phyloP scores from a whole-genome alignment of 1,140 invertebrate species.

The Atta cephalotes region DNA sequence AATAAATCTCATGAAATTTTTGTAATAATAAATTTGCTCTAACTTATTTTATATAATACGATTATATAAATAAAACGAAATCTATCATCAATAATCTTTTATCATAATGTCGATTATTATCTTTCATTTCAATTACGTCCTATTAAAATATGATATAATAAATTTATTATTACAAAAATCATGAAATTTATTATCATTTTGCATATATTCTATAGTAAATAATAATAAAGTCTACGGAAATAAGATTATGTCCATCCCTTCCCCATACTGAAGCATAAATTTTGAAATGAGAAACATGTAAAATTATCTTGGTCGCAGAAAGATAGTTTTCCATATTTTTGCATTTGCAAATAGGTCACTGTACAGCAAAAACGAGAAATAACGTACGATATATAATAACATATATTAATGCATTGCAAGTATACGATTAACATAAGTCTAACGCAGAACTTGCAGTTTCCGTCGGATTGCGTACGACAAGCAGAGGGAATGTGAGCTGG shows the following conservation, averaged over 20 bases:
- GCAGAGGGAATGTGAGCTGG: neutral
- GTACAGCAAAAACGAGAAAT: neutral
- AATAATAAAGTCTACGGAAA: neutral
- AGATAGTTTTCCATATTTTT: neutral
- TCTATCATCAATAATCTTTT: neutral
- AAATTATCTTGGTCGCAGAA: neutral
- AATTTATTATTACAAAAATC: too few relatives aligned
- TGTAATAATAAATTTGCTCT: neutral
- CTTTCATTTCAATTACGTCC: too few relatives aligned
- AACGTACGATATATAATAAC: neutral
- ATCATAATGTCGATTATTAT: too few relatives aligned
- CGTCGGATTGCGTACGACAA: constrained; percentile 23
- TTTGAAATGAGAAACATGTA: neutral
- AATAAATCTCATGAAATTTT: neutral
- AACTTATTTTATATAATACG: neutral
- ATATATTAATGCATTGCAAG: neutral
- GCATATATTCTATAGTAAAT: too few relatives aligned
- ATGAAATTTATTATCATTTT: too few relatives aligned
- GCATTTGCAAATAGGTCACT: neutral
- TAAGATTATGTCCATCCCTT: neutral
- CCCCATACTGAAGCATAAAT: neutral
- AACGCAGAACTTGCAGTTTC: neutral
- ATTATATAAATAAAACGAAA: neutral
- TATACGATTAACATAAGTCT: neutral
- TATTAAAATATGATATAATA: too few relatives aligned